Conservation (phyloP, 1,140 invertebrate species). For the Lutraria rhynchaena region DNA sequence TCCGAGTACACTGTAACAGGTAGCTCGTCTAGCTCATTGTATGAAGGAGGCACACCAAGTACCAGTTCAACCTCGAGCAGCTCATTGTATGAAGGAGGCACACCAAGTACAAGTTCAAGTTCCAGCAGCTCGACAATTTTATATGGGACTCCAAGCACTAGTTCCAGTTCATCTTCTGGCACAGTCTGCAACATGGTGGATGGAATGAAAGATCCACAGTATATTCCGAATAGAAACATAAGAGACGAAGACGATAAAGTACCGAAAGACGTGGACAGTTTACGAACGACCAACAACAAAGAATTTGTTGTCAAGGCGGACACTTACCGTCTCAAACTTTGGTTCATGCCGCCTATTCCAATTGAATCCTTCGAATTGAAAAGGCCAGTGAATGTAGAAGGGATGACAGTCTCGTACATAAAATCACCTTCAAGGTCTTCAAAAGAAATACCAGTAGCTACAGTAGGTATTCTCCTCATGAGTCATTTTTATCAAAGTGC, state of each 20-base stretch:
- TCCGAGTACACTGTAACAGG: no score
- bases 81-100: no score
- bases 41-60: no score
- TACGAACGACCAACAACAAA: background rate
- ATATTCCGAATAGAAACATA: conserved; percentile 17
- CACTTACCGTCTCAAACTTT: background rate
- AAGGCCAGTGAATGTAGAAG: background rate
- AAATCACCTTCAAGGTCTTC: background rate
- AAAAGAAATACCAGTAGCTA: background rate
- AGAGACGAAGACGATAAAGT: background rate
- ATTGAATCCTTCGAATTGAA: background rate
- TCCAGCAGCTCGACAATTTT: background rate
- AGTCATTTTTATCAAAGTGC: no score
- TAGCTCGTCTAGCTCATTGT: no score
- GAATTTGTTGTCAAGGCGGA: background rate
- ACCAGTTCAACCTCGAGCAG: no score
- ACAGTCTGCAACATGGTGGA: background rate
- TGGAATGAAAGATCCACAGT: conserved; percentile 28
- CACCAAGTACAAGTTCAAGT: no score
- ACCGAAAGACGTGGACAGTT: background rate
- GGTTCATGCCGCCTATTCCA: conserved; percentile 8
- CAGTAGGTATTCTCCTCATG: no score
- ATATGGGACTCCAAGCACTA: no score
- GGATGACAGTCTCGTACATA: conserved; percentile 6
- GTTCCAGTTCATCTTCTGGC: background rate